Conservation (phyloP, 2,797 vertebrate species). For the Sebastiscus tertius region DNA sequence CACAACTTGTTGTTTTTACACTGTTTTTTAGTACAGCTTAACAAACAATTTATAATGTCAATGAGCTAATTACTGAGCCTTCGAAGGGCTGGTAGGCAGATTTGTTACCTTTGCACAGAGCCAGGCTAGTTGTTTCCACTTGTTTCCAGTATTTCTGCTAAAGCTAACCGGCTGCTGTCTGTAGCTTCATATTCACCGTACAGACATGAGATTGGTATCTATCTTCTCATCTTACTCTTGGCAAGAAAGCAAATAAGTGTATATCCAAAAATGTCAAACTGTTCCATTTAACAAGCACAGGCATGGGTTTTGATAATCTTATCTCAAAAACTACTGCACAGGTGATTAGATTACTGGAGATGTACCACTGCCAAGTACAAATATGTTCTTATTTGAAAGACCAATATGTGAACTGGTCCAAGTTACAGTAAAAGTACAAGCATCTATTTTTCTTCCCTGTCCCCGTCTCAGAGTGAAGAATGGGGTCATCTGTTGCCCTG, state of each 20-base stretch:
- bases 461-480: constrained; percentile 68
- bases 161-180: background rate
- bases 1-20: too few relatives aligned
- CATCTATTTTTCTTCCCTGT: constrained; percentile 22
- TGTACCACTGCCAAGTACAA: background rate
- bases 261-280: background rate
- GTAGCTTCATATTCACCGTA: background rate
- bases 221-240: background rate
- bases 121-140: background rate
- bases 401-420: background rate
- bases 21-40: too few relatives aligned
- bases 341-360: background rate
- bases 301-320: background rate
- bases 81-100: background rate
- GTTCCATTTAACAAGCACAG: background rate
- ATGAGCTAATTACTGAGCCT: background rate
- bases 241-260: background rate
- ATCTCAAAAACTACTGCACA: background rate
- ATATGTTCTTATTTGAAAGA: background rate
- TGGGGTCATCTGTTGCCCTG: constrained; percentile 78
- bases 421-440: background rate
- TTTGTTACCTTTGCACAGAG: background rate
- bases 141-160: background rate
- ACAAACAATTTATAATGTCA: background rate
- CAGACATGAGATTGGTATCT: background rate